phyloP scores from a whole-genome alignment of 2,888 invertebrate genomes.

The Drosophila mettleri region DNA sequence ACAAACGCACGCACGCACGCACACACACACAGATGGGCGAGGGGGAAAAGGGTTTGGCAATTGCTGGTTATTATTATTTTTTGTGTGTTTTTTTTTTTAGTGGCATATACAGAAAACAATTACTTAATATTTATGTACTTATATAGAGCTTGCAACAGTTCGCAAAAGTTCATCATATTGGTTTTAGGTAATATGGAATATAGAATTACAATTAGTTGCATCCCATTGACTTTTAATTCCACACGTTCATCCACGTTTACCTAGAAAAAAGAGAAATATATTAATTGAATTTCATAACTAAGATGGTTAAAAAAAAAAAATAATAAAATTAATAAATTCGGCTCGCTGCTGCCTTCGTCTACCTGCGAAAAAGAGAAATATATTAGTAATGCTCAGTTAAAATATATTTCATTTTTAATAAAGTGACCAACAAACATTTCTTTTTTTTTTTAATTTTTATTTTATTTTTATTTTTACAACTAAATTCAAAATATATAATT shows the following conservation, averaged over 20 bases:
- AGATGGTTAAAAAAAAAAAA: no score
- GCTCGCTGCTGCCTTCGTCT: conserved; percentile 40
- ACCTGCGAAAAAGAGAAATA: conserved; percentile 77
- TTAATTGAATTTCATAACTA: conserved; percentile 43
- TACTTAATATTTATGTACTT: conserved; percentile 60
- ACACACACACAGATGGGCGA: conserved; percentile 34
- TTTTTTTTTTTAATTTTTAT: conserved; percentile 43
- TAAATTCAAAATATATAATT: conserved; percentile 74
- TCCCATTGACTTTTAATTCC: conserved; percentile 10
- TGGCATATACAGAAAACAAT: conserved; percentile 63
- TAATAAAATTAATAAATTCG: not conserved
- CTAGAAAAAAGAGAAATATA: conserved; percentile 73
- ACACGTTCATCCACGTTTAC: conserved; percentile 6
- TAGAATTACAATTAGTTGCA: conserved; percentile 9
- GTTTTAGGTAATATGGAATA: conserved; percentile 1
- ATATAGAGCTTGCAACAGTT: conserved; percentile 43
- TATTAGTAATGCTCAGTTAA: conserved; percentile 65
- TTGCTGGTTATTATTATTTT: conserved; percentile 59
- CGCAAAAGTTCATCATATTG: conserved; percentile 12
- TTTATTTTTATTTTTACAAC: conserved; percentile 72
- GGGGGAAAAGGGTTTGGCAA: conserved; percentile 33
- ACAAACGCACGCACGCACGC: conserved; percentile 42
- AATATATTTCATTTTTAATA: conserved; percentile 9
- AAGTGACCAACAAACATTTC: conserved; percentile 30
- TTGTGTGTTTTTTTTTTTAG: conserved; percentile 48